Evolutionary conservation across 2,113 vertebrate species (phyloP).

Genomic region (Stomatorhinus ivindoensis): DNA sequence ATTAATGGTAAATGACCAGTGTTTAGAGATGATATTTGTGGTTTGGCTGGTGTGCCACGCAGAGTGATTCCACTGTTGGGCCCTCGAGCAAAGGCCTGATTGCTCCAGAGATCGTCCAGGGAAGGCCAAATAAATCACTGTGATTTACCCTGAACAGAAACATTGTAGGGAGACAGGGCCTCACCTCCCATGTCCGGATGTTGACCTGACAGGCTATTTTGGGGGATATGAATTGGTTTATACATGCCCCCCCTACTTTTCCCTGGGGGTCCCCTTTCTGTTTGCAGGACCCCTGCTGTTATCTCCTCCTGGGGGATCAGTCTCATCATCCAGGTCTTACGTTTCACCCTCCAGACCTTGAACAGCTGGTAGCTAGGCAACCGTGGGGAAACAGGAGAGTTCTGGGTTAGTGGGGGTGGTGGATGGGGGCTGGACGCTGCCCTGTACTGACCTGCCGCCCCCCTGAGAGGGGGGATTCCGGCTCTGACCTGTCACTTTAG

Average conservation of each 20-base stretch:
- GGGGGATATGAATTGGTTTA: background rate
- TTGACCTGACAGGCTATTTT: background rate
- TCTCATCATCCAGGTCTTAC: background rate
- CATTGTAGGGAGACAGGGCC: background rate
- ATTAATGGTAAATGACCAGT: background rate
- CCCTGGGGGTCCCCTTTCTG: background rate
- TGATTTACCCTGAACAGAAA: background rate
- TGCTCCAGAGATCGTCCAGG: background rate
- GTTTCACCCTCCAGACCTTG: background rate
- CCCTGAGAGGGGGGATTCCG: background rate
- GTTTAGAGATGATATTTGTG: background rate
- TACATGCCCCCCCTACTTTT: background rate
- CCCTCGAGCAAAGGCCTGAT: background rate
- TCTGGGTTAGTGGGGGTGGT: background rate
- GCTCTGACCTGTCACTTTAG: background rate
- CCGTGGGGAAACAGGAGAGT: background rate
- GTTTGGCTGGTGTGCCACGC: background rate
- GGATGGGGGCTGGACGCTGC: background rate
- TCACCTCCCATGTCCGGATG: background rate
- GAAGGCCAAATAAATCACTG: background rate
- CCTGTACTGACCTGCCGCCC: background rate
- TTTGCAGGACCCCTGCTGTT: background rate
- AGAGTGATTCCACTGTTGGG: background rate
- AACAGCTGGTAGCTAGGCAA: background rate
- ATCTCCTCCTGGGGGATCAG: background rate